Base-by-base conservation (phyloP, 2,888 invertebrate species). In the Ectemnius continuus region DNA sequence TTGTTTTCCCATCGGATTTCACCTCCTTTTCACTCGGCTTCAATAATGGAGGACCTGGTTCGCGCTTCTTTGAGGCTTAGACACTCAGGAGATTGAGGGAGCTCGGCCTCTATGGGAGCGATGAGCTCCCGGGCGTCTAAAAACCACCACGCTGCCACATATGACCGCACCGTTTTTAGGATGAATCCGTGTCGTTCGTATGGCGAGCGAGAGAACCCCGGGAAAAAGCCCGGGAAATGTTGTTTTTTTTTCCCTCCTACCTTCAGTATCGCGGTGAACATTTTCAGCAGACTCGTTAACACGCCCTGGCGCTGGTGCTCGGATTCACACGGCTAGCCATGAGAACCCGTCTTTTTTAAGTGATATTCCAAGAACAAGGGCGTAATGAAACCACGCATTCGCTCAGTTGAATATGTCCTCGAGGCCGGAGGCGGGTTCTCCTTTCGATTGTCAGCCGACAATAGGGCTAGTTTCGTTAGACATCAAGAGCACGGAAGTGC, bases 1-100 rank as follows among this genome's bases (percentile, higher is more conserved):
- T 78, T 70, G 68, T 73, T 80, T 75, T 77, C 73, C 61, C 78
- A 75, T 67, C 66, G 69, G 70, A 73, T 70, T 70, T 75, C 67
- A 70, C 47, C 65, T 73, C 62, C 61, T 56, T 60, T 48, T 59
- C 63, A 28, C 16, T n/a, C 58, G 68, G 57, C 67, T 66, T 70
- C 75, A 67, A 71, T 78, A 73, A 76, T 70, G 62, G 68, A 76
- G 62, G 52, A 47, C 28, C 61, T 47, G 61, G 23, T 47, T 56
- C 56, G 45, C 28, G 26, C 70, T 66, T 71, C 73, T 75, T 73
- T 69, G 70, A 78, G 70, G 67, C 70, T 66, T 67, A 67, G 67
- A 67, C 70, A 70, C 70, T 78, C 75, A 58, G 57, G 63, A 75
- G 73, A 78, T 78, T 76, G 71, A 78, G 70, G 58, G 66, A 45